A percentile compares a stretch with the other conserved stretches of the same genome.
phyloP scores from a whole-genome alignment of 1,140 invertebrate species.

The Chionoecetes opilio region DNA sequence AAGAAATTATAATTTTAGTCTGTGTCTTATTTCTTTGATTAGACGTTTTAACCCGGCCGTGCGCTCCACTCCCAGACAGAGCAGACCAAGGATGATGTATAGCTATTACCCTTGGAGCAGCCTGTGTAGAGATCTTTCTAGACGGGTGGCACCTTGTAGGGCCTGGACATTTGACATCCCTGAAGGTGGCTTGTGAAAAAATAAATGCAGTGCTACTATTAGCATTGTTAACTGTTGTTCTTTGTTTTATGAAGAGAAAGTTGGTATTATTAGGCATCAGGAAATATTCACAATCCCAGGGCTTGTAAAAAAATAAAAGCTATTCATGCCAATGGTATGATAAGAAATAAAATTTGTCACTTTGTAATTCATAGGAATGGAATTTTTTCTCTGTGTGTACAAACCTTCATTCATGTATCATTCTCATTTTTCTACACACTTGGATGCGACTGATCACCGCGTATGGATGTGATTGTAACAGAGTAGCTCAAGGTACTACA shows the following conservation, averaged over 20 bases:
- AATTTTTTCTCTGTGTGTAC: conserved; percentile 38
- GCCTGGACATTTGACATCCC: background rate
- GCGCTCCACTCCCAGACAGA: background rate
- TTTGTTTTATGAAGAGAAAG: conserved; percentile 38
- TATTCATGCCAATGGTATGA: background rate
- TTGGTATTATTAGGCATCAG: conserved; percentile 24
- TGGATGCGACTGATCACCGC: conserved; percentile 27
- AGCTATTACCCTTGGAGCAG: too few species aligned
- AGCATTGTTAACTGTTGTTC: background rate
- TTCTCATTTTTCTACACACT: conserved; percentile 50
- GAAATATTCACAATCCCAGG: conserved; percentile 16
- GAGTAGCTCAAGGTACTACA: conserved; percentile 25
- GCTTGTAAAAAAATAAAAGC: background rate
- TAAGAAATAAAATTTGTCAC: conserved; percentile 41
- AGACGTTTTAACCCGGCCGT: background rate
- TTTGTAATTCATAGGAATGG: conserved; percentile 7
- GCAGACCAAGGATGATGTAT: too few species aligned
- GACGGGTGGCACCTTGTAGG: background rate
- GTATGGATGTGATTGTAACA: conserved; percentile 53
- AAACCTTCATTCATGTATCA: conserved; percentile 51
- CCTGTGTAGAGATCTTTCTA: background rate
- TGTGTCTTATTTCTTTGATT: background rate
- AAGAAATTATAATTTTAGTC: background rate
- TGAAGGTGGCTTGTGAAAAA: background rate
- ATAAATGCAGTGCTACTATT: conserved; percentile 11